Evolutionary conservation across 2,113 vertebrate genomes (phyloP), one percentile per base, ranked within the genome.

Genomic region (Ochotona curzoniae): DNA sequence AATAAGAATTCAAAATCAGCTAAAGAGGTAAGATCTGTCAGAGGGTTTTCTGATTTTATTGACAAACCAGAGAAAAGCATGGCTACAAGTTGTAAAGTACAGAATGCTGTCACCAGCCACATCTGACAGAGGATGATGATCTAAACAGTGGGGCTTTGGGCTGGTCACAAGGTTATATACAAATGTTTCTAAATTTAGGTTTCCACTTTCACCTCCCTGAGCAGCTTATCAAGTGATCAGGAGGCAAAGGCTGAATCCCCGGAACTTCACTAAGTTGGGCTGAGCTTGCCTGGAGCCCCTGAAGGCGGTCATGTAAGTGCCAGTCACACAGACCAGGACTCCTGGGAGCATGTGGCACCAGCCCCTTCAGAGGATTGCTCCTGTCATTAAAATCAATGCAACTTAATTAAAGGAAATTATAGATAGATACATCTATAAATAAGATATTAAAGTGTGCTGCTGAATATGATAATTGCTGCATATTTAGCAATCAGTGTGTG

Each of bases 361-460:
- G 85, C 95, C 96, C 94, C 95, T 90, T 98, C 92, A 30, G 94
- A 97, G 96, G 97, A 97, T 96, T 96, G 82, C 97, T 98, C 97
- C 98, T 98, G 98, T 98, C 98, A 98, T 98, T 98, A 98, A 98
- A 98, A 98, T 98, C 98, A 98, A 98, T 98, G 98, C 98, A 98
- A 98, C 98, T 98, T 98, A 98, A 98, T 99, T 99, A 99, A 98
- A 98, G 98, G 98, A 98, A 99, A 99, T 99, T 98, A 98, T 98
- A 98, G 98, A 98, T 98, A 98, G 98, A 98, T 98, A 98, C 97
- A 97, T 98, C 98, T 98, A 98, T 98, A 98, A 98, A 98, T 98
- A 98, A 98, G 98, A 98, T 99, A 98, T 98, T 98, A 98, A 98
- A 98, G 98, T 98, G 95, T 61, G 97, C 98, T 96, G 97, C 97